phyloP scores from a whole-genome alignment of 2,888 invertebrate genomes.

The Papilio elwesi region DNA sequence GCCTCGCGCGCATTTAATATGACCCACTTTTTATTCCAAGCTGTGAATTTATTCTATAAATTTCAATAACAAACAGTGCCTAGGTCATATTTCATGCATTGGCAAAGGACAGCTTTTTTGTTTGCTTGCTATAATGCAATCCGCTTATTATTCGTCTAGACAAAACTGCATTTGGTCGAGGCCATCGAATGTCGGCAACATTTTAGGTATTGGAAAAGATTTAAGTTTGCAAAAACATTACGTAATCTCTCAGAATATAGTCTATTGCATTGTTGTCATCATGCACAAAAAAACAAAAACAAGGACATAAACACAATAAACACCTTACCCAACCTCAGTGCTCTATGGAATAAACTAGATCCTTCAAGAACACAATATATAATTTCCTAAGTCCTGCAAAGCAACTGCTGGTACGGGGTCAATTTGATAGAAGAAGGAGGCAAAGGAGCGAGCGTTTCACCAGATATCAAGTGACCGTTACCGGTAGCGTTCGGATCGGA shows the following conservation, averaged over 20 bases:
- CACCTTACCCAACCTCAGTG: too few relatives aligned
- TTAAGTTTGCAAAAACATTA: neutral
- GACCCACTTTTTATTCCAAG: constrained; percentile 35
- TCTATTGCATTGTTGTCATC: neutral
- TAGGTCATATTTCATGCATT: neutral
- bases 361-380: too few relatives aligned
- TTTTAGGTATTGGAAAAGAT: constrained; percentile 12
- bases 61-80: constrained; percentile 12
- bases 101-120: constrained; percentile 21
- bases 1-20: constrained; percentile 34
- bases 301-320: too few relatives aligned
- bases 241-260: constrained; percentile 27
- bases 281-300: too few relatives aligned
- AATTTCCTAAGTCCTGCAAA: too few relatives aligned
- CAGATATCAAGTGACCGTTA: too few relatives aligned
- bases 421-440: too few relatives aligned
- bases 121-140: constrained; percentile 38
- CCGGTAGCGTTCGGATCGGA: too few relatives aligned
- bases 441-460: too few relatives aligned
- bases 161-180: constrained; percentile 65
- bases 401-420: too few relatives aligned
- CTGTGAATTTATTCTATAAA: constrained; percentile 14
- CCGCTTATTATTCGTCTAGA: constrained; percentile 60
- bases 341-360: too few relatives aligned
- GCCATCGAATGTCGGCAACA: constrained; percentile 49